phyloP scores from a whole-genome alignment of 2,888 invertebrate species.

The Lithophane ornitopus region DNA sequence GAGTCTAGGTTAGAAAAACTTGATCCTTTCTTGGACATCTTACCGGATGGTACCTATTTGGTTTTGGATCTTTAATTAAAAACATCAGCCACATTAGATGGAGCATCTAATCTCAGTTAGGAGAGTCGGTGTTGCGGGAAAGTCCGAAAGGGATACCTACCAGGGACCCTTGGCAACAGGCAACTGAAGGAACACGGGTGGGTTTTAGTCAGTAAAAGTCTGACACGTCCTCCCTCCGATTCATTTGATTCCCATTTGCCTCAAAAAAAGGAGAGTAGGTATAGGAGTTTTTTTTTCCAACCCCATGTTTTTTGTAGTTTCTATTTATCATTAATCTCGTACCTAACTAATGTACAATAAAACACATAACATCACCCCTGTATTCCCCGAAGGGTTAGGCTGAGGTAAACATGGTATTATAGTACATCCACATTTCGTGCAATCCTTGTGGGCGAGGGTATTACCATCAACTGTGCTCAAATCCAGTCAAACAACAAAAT shows the following conservation, averaged over 20 bases:
- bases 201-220: no score
- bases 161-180: no score
- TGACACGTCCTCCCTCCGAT: no score
- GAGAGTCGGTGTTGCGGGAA: no score
- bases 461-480: no score
- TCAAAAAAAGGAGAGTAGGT: no score
- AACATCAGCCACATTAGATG: no score
- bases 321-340: not conserved
- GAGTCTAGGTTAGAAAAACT: not conserved
- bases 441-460: no score
- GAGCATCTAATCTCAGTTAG: not conserved
- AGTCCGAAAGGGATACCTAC: no score
- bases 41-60: not conserved
- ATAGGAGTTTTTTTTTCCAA: not conserved
- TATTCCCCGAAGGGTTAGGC: no score
- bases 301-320: not conserved
- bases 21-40: not conserved
- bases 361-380: not conserved
- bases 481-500: not conserved
- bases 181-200: no score
- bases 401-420: not conserved
- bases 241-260: no score
- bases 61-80: not conserved
- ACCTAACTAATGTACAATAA: not conserved
- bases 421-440: not conserved